phyloP scores from a whole-genome alignment of 2,113 vertebrate genomes.

The Merops nubicus region DNA sequence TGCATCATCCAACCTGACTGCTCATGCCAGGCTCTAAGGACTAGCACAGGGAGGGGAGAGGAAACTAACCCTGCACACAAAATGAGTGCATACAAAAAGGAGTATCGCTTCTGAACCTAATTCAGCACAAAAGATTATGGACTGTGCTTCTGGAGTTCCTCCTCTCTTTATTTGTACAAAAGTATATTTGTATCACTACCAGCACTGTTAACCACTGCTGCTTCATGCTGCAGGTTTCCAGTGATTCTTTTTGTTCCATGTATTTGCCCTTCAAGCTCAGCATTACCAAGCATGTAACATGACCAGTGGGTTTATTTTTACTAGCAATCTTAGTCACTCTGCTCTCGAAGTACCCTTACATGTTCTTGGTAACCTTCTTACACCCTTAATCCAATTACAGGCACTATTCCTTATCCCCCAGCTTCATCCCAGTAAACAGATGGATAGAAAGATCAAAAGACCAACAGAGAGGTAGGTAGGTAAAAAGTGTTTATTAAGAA shows the following conservation, averaged over 20 bases:
- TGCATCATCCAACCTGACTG: neutral
- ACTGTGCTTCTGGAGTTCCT: neutral
- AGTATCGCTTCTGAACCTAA: neutral
- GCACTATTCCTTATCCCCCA: neutral
- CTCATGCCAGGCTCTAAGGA: neutral
- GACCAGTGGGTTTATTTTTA: neutral
- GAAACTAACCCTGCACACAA: neutral
- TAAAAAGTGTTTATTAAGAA: neutral
- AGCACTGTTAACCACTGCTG: neutral
- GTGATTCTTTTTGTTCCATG: neutral
- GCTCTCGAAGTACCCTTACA: neutral
- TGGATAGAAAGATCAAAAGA: neutral
- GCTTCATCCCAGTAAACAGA: neutral
- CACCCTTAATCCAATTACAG: slow-evolving; percentile 7
- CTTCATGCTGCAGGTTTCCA: neutral
- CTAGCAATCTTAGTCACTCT: neutral
- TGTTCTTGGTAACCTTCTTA: slow-evolving; percentile 20
- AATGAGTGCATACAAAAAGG: neutral
- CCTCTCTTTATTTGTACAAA: neutral
- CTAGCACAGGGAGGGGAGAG: neutral
- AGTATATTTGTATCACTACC: neutral
- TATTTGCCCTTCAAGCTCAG: neutral
- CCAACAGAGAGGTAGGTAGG: neutral
- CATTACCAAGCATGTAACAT: neutral
- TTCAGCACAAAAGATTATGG: neutral